These are phyloP conservation scores for Lordiphosa andalusiaca DNA, from an alignment of 2,888 invertebrate species.

Conservation along the genomic window DNA sequence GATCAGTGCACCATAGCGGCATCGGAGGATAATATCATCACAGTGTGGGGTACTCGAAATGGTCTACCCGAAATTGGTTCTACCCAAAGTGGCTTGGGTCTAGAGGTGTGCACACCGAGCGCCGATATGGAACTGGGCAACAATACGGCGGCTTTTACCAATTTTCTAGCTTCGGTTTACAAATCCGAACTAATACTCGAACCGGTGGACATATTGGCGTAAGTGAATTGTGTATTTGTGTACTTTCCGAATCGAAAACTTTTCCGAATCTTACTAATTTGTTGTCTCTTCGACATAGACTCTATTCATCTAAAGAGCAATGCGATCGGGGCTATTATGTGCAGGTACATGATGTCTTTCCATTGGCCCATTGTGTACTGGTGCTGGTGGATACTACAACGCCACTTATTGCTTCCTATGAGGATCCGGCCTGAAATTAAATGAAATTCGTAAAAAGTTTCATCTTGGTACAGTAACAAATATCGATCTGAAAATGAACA, in stretches of 20 bases:
- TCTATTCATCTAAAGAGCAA: slow-evolving; percentile 82
- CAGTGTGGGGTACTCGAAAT: slow-evolving; percentile 85
- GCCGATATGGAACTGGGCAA: slow-evolving; percentile 75
- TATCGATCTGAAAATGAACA: no score
- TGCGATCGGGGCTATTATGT: slow-evolving; percentile 82
- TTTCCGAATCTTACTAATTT: background rate
- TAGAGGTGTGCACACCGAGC: slow-evolving; percentile 54
- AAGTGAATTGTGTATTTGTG: slow-evolving; percentile 51
- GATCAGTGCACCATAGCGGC: slow-evolving; percentile 85
- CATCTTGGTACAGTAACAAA: no score
- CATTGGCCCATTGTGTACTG: slow-evolving; percentile 83
- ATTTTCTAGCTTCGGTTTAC: slow-evolving; percentile 79
- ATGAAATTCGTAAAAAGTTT: background rate
- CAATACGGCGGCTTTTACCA: slow-evolving; percentile 80
- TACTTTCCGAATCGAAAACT: background rate
- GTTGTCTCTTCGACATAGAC: slow-evolving; percentile 64
- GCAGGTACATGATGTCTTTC: slow-evolving; percentile 82
- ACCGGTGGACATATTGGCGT: slow-evolving; percentile 82
- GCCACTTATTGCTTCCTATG: slow-evolving; percentile 80
- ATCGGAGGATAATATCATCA: slow-evolving; percentile 84
- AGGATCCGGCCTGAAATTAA: slow-evolving; percentile 26
- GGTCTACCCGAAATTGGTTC: slow-evolving; percentile 75
- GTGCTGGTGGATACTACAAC: slow-evolving; percentile 84
- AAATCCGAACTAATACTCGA: slow-evolving; percentile 80
- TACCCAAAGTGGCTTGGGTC: slow-evolving; percentile 41